Evolutionary conservation across 2,797 vertebrate genomes (phyloP).

Genomic region (Benthosema pterotum): DNA sequence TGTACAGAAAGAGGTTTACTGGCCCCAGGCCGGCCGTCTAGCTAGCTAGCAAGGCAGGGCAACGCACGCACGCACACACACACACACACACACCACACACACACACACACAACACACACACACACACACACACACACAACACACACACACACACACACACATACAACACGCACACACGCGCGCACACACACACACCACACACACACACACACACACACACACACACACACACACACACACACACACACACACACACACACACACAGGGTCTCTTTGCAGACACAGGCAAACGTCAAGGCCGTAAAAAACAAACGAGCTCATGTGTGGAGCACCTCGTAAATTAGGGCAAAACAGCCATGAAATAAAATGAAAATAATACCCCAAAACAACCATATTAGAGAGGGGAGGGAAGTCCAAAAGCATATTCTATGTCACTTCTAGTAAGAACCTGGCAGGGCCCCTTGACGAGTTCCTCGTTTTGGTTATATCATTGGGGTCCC

Average conservation of each 20-base stretch:
- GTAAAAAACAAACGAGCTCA: conserved; percentile 68
- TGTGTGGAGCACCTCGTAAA: conserved; percentile 73
- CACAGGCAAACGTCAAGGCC: conserved; percentile 59
- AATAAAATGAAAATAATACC: conserved; percentile 54
- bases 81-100: conserved; percentile 42
- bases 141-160: no score
- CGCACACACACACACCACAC: no score
- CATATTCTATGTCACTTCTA: conserved; percentile 59
- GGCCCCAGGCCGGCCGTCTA: conserved; percentile 69
- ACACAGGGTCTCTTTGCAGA: conserved; percentile 49
- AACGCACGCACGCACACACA: conserved; percentile 40
- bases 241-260: no score
- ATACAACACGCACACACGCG: no score
- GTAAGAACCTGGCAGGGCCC: conserved; percentile 45
- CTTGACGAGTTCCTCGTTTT: conserved; percentile 39
- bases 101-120: conserved; percentile 4
- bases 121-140: no score
- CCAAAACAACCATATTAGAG: conserved; percentile 61
- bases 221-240: no score
- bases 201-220: no score
- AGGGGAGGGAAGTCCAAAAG: conserved; percentile 60
- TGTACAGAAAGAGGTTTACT: conserved; percentile 70
- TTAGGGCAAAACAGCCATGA: conserved; percentile 67
- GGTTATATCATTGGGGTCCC: conserved; percentile 28
- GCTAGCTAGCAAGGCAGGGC: conserved; percentile 42